A percentile compares a stretch with the other conserved stretches of the same genome.
These are phyloP conservation scores for Aphelocoma coerulescens DNA, from an alignment of 2,113 vertebrate species.

Conservation along the genomic window DNA sequence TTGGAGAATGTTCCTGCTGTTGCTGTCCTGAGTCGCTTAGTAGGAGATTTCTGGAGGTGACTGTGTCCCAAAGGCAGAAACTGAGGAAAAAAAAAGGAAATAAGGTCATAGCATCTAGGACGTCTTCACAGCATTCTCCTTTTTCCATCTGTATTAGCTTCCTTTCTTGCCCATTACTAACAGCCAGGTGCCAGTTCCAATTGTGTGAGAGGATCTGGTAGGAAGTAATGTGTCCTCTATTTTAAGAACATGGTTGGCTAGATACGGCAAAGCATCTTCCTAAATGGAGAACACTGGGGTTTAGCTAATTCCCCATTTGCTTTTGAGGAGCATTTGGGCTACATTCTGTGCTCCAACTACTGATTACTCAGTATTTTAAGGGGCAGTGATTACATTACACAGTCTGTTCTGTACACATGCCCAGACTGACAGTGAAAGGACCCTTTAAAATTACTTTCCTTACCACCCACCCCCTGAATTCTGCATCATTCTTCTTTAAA, in stretches of 20 bases:
- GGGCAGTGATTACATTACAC: neutral
- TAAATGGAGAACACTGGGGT: neutral
- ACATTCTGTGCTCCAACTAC: neutral
- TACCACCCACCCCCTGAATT: neutral
- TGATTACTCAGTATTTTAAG: neutral
- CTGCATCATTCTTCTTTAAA: neutral
- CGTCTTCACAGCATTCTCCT: neutral
- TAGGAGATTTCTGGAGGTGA: neutral
- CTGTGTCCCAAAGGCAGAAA: neutral
- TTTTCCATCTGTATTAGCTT: neutral
- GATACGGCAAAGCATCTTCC: neutral
- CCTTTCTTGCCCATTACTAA: neutral
- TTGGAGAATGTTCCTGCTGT: neutral
- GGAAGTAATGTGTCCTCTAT: neutral
- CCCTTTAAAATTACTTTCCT: neutral
- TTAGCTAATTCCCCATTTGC: neutral
- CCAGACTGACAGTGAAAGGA: neutral
- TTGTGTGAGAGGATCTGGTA: neutral
- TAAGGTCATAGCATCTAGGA: neutral
- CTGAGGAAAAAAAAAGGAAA: neutral
- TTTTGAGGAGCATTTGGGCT: neutral
- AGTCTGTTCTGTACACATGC: neutral
- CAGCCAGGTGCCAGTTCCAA: neutral
- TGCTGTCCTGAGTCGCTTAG: neutral
- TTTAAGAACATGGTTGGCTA: neutral